Evolutionary conservation across 1,140 invertebrate species (phyloP), one percentile per base, ranked within the genome.

Genomic region (Aphelenchoides avenae): DNA sequence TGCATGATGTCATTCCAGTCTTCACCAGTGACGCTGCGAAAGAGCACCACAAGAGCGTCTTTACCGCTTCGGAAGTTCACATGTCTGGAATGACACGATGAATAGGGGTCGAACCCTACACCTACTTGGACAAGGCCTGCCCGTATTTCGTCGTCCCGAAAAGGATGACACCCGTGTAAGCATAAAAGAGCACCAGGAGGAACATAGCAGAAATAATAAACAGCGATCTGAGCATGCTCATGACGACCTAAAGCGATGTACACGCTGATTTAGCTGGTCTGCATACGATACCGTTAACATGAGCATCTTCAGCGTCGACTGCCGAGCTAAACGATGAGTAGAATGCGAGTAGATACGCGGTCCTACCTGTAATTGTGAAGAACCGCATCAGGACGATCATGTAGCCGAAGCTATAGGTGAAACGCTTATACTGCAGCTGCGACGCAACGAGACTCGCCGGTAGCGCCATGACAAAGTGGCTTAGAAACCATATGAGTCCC

Each of bases 191-290:
- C 49, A 99, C 95, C 27, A 99, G 81, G 3, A 99, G 81, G 79
- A 99, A 99, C 92, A 99, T 97, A 59, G 93, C 93, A 80, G 96
- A 94, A 66, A 99, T 99, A 78, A 99, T 98, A 81, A 99, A 99
- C 80, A 98, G 97, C 78, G 89, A 92, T 82, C 98, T 97, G 80
- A 94, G 95, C 47, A 99, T 93, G 15, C 91, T 95, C 40, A 98
- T 92, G 4, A 47, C 31, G 18, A 39, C 7, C 18, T 34, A 49
- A 18, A 13, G n/a, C 15, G 20, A 29, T 34, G 5, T 34, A 15
- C 5, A 34, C 5, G 11, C 6, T 33, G 27, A 50, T 43, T 48
- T 15, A 29, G 33, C 13, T 13, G 93, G 95, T 46, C 99, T 93
- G n/a, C n/a, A n/a, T n/a, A n/a, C n/a, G n/a, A n/a, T n/a, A 86